Evolutionary conservation across 2,113 vertebrate species (phyloP).

Genomic region (Syrrhaptes paradoxus): DNA sequence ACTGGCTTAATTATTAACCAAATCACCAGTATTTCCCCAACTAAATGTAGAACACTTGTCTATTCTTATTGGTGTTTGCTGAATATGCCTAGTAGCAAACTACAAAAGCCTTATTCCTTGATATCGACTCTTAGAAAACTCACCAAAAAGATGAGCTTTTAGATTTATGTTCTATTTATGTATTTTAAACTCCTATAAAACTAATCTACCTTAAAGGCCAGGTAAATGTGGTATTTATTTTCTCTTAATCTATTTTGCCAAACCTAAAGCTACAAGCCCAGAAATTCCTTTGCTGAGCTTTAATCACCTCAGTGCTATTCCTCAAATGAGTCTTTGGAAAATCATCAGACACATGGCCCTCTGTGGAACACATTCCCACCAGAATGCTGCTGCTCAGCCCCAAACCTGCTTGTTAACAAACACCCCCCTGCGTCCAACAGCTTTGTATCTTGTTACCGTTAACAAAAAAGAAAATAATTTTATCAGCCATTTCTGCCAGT

Average conservation of each 20-base stretch:
- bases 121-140: neutral
- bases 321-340: neutral
- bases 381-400: neutral
- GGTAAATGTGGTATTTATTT: neutral
- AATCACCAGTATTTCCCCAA: neutral
- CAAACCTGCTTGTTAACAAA: neutral
- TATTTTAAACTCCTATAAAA: neutral
- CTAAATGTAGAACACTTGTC: neutral
- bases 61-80: neutral
- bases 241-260: neutral
- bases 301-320: neutral
- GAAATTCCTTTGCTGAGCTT: conserved; percentile 3
- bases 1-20: neutral
- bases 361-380: fast-evolving
- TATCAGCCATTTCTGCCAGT: neutral
- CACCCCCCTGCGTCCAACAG: neutral
- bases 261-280: neutral
- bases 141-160: neutral
- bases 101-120: neutral
- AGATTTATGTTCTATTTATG: neutral
- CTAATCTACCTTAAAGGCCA: neutral
- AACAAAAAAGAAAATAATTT: neutral
- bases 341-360: neutral
- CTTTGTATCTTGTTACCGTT: neutral
- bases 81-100: neutral